These are phyloP conservation scores for Hydropotes inermis DNA, from an alignment of 2,113 vertebrate genomes.

Conservation along the genomic window DNA sequence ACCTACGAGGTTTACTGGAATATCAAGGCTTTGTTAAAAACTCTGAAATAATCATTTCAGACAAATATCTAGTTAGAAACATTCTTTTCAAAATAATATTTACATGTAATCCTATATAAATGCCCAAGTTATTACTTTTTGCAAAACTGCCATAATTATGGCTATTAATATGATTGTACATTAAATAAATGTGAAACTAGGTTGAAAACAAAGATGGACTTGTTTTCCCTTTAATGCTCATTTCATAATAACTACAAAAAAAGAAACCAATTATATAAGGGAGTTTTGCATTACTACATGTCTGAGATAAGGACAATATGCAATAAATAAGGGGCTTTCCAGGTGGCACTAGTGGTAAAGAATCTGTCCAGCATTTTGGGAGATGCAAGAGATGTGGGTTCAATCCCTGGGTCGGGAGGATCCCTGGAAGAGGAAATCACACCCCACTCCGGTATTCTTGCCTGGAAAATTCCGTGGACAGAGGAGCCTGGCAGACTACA, in stretches of 20 bases:
- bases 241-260: conserved; percentile 32
- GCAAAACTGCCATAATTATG: conserved; percentile 17
- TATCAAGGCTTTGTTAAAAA: background rate
- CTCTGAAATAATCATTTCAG: background rate
- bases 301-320: background rate
- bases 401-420: background rate
- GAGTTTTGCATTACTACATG: background rate
- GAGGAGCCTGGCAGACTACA: background rate
- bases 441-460: background rate
- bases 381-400: background rate
- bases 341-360: background rate
- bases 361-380: background rate
- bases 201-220: background rate
- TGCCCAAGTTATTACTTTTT: background rate
- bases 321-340: background rate
- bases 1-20: background rate
- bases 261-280: background rate
- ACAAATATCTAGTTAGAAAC: conserved; percentile 37
- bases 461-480: background rate
- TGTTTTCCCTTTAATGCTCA: background rate
- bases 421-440: background rate
- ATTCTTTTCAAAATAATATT: conserved; percentile 21
- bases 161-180: conserved; percentile 18
- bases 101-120: background rate
- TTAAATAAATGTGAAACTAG: conserved; percentile 19